Evolutionary conservation across 2,888 invertebrate species (phyloP).

Genomic region (Chrysolina haemoptera): DNA sequence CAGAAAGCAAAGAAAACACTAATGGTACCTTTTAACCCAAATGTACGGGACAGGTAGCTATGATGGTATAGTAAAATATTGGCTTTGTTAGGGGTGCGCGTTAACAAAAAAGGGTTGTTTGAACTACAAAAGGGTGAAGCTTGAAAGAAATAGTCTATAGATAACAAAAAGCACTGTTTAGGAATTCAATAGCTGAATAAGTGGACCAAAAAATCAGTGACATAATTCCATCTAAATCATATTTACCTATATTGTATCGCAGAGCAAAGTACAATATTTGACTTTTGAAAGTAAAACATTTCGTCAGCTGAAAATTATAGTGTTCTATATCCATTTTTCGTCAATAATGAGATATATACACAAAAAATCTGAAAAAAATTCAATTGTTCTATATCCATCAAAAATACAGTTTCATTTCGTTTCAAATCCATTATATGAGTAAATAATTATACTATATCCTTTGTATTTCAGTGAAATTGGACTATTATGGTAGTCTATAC

Average conservation of each 20-base stretch:
- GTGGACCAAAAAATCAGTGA: constrained; percentile 4
- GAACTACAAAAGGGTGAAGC: constrained; percentile 44
- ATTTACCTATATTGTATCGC: neutral
- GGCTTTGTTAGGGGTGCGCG: constrained; percentile 36
- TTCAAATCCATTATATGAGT: no score
- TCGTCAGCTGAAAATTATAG: no score
- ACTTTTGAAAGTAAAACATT: neutral
- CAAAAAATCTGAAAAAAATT: no score
- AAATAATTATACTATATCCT: no score
- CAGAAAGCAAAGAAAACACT: constrained; percentile 35
- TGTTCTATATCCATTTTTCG: no score
- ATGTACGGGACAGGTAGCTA: constrained; percentile 35
- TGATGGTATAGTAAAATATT: constrained; percentile 27
- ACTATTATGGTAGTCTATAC: no score
- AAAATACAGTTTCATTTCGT: no score
- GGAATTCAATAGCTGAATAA: neutral
- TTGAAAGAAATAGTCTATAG: constrained; percentile 17
- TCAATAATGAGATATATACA: no score
- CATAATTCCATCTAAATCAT: neutral
- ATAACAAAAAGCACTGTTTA: constrained; percentile 12
- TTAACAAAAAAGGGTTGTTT: constrained; percentile 48
- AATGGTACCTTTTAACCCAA: constrained; percentile 38
- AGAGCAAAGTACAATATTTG: neutral
- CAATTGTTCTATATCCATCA: no score
- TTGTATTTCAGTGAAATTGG: no score